Evolutionary conservation across 2,797 vertebrate species (phyloP).

Genomic region (Microctenopoma lineatum): DNA sequence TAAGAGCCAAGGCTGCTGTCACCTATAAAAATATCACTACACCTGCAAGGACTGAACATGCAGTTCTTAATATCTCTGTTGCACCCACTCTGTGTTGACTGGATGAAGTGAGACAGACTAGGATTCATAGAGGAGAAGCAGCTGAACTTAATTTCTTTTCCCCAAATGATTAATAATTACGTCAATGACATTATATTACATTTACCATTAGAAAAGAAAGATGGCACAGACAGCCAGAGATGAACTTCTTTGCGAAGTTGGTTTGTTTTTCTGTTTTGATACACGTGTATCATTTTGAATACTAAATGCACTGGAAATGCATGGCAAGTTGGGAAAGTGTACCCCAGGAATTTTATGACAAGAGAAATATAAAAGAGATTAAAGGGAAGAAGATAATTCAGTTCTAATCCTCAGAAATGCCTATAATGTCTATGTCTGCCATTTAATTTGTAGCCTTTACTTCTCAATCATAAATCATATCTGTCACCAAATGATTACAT

Average conservation of each 20-base stretch:
- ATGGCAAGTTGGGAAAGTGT: conserved; percentile 1
- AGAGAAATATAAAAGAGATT: conserved; percentile 14
- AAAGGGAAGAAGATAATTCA: neutral
- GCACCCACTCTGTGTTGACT: conserved; percentile 11
- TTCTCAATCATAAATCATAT: conserved; percentile 31
- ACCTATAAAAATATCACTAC: conserved; percentile 11
- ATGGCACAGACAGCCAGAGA: conserved; percentile 16
- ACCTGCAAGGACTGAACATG: conserved; percentile 21
- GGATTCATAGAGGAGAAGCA: conserved; percentile 39
- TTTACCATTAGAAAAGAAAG: conserved; percentile 21
- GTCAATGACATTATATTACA: conserved; percentile 18
- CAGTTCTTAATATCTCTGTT: conserved; percentile 18
- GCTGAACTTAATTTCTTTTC: neutral
- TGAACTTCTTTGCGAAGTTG: neutral
- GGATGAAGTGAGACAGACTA: conserved; percentile 2
- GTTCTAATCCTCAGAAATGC: conserved; percentile 33
- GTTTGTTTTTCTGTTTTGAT: conserved; percentile 1
- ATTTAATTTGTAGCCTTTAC: conserved; percentile 67
- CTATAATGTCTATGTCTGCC: conserved; percentile 70
- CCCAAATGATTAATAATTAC: conserved; percentile 20
- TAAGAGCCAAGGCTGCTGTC: conserved; percentile 18
- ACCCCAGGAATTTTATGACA: conserved; percentile 18
- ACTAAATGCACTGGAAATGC: conserved; percentile 9
- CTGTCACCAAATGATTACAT: conserved; percentile 68
- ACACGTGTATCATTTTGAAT: conserved; percentile 12